phyloP scores from a whole-genome alignment of 1,140 invertebrate genomes.

The Pteromalus puparum region DNA sequence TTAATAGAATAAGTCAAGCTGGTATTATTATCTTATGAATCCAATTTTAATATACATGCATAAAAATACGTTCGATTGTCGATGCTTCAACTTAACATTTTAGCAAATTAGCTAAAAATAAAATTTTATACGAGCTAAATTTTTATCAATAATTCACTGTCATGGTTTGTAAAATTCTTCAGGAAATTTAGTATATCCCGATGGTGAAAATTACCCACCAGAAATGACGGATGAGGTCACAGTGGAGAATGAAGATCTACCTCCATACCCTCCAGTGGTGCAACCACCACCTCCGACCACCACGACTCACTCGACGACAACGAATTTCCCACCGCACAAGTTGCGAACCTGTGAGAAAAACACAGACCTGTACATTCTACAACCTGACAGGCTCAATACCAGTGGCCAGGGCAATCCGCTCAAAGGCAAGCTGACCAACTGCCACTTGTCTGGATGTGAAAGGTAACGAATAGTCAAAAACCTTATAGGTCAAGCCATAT shows the following conservation, averaged over 20 bases:
- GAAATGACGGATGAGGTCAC: conserved; percentile 64
- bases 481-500: too few species aligned
- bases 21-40: too few species aligned
- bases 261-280: conserved; percentile 60
- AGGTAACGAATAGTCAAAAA: conserved; percentile 77
- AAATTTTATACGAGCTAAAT: too few species aligned
- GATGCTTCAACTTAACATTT: neutral
- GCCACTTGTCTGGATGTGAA: conserved; percentile 91
- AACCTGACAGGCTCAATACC: conserved; percentile 86
- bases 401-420: conserved; percentile 85
- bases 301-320: conserved; percentile 66
- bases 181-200: conserved; percentile 66
- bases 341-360: conserved; percentile 89
- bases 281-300: conserved; percentile 68
- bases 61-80: neutral
- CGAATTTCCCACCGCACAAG: conserved; percentile 68
- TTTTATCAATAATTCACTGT: neutral
- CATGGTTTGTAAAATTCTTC: conserved; percentile 27
- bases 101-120: too few species aligned
- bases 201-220: conserved; percentile 59
- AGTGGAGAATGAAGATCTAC: conserved; percentile 56
- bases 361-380: conserved; percentile 90
- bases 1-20: too few species aligned
- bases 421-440: conserved; percentile 93
- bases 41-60: too few species aligned